Evolutionary conservation across 2,797 vertebrate species (phyloP).

Genomic region (Otolemur crassicaudatus): DNA sequence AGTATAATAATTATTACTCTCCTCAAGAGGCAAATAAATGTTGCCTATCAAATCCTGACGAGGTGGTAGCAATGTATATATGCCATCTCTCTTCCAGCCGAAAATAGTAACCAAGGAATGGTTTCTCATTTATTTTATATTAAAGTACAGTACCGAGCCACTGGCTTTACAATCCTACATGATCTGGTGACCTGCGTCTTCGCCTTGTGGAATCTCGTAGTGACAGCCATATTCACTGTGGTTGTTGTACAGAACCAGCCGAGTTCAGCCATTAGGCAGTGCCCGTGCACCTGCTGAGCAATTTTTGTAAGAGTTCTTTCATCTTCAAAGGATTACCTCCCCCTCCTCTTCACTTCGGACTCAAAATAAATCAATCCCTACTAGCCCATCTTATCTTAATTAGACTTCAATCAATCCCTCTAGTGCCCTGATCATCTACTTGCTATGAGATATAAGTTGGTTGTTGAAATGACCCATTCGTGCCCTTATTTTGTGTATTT

Average conservation of each 20-base stretch:
- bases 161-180: rapidly evolving
- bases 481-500: too few species aligned
- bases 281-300: neutral
- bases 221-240: rapidly evolving
- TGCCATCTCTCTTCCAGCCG: rapidly evolving
- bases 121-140: neutral
- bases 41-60: neutral
- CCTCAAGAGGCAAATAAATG: neutral
- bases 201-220: rapidly evolving
- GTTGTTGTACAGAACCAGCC: neutral
- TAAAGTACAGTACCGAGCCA: neutral
- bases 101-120: too few species aligned
- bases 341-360: neutral
- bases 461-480: neutral
- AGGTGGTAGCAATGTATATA: neutral
- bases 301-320: neutral
- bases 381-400: too few species aligned
- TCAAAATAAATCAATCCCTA: neutral
- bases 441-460: neutral
- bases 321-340: neutral
- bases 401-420: neutral
- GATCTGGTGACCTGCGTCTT: too few species aligned
- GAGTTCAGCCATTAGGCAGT: rapidly evolving
- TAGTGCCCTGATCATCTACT: rapidly evolving
- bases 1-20: neutral